Evolutionary conservation across 2,888 invertebrate species (phyloP).

Genomic region (Dasypolia templi): DNA sequence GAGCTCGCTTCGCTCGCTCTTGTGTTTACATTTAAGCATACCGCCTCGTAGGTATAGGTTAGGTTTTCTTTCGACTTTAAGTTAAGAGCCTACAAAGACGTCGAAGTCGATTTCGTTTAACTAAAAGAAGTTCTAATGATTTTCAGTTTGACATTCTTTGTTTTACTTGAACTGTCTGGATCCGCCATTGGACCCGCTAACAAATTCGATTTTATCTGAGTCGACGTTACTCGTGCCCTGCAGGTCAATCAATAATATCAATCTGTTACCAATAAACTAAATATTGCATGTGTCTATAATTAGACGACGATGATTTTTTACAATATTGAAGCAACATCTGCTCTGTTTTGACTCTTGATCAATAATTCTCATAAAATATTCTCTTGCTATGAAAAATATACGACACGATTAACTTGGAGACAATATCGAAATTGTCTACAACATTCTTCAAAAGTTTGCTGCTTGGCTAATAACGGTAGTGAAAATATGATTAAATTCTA

Average conservation of each 20-base stretch:
- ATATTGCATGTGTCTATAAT: constrained; percentile 30
- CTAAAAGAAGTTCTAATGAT: too few species aligned
- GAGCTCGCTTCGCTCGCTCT: too few species aligned
- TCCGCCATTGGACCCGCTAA: too few species aligned
- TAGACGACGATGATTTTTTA: constrained; percentile 36
- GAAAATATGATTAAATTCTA: constrained; percentile 3
- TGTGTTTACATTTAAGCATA: too few species aligned
- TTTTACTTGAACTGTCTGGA: too few species aligned
- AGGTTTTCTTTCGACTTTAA: too few species aligned
- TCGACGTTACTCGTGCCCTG: constrained; percentile 55
- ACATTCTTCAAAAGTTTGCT: constrained; percentile 17
- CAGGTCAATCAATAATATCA: constrained; percentile 43
- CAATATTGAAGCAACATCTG: constrained; percentile 42
- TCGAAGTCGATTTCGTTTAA: too few species aligned
- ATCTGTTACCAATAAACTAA: constrained; percentile 44
- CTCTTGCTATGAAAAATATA: constrained; percentile 32
- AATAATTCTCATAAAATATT: constrained; percentile 30
- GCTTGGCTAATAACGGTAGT: not conserved
- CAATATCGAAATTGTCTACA: constrained; percentile 25
- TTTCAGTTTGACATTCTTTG: too few species aligned
- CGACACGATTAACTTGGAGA: constrained; percentile 2
- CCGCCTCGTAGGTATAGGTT: too few species aligned
- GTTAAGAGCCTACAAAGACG: too few species aligned
- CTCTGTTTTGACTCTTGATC: constrained; percentile 16
- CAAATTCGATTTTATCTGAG: constrained; percentile 73